These are phyloP conservation scores for Ectobius pallidus DNA, from an alignment of 2,888 invertebrate genomes.

Conservation along the genomic window DNA sequence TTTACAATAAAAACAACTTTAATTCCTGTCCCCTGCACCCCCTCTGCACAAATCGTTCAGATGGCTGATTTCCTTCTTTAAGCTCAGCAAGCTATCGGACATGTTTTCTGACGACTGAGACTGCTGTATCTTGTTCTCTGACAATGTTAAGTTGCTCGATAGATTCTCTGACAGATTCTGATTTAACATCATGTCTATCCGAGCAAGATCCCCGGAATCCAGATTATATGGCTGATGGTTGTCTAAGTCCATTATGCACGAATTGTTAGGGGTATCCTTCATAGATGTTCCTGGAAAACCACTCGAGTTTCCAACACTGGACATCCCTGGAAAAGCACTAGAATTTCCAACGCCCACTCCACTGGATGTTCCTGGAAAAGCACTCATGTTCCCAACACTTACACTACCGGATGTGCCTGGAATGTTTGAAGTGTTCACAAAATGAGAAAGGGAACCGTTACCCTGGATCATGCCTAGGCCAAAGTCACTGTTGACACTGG, in stretches of 20 bases:
- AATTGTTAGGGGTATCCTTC: background rate
- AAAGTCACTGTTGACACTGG: background rate
- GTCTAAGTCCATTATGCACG: constrained; percentile 51
- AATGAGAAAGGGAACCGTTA: too few species aligned
- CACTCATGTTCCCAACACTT: too few species aligned
- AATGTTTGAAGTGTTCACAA: too few species aligned
- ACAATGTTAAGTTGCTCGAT: constrained; percentile 57
- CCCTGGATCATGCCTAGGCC: too few species aligned
- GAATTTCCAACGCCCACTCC: too few species aligned
- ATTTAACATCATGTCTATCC: constrained; percentile 50
- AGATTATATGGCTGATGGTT: constrained; percentile 51
- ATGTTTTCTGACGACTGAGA: constrained; percentile 52
- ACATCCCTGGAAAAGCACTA: background rate
- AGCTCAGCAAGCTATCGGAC: constrained; percentile 62
- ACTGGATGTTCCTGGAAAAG: too few species aligned
- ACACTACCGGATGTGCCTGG: too few species aligned
- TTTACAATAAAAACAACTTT: background rate
- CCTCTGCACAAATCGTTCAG: constrained; percentile 33
- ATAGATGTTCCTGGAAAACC: too few species aligned
- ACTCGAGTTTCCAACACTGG: background rate
- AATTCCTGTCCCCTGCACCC: background rate
- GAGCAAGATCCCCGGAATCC: constrained; percentile 55
- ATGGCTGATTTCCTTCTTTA: constrained; percentile 53
- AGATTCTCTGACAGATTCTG: constrained; percentile 57
- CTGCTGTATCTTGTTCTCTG: constrained; percentile 50